These are phyloP conservation scores for Corbicula japonica DNA, from an alignment of 2,888 invertebrate species.

Conservation along the genomic window DNA sequence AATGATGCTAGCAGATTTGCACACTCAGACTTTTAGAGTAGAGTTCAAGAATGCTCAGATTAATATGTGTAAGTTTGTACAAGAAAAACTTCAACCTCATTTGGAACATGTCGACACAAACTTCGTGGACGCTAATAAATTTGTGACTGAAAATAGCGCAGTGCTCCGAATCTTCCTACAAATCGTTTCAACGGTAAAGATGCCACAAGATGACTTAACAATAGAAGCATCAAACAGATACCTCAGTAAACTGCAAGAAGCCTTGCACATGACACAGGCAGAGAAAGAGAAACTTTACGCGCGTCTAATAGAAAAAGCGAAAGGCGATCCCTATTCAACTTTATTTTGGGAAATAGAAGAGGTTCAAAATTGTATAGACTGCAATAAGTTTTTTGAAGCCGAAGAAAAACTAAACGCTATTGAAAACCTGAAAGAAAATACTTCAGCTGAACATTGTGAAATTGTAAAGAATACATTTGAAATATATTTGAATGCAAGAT, in stretches of 20 bases:
- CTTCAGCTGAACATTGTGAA: no score
- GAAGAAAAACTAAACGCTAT: no score
- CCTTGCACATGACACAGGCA: background rate
- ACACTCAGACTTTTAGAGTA: no score
- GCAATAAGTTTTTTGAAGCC: background rate
- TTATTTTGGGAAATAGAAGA: slow-evolving; percentile 15
- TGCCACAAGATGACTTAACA: background rate
- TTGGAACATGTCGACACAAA: background rate
- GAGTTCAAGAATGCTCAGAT: background rate
- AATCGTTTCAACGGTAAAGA: background rate
- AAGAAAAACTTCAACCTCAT: background rate
- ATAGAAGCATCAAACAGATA: background rate
- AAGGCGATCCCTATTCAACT: background rate
- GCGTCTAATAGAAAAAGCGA: background rate
- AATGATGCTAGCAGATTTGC: no score
- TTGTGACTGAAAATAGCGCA: background rate
- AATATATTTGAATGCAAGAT: slow-evolving; percentile 7
- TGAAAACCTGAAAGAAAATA: no score
- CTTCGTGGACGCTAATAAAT: background rate
- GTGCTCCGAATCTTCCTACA: background rate
- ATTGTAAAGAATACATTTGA: no score
- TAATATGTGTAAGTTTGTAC: slow-evolving; percentile 2
- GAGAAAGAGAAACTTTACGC: slow-evolving; percentile 3
- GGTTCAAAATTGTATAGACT: background rate
- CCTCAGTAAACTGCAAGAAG: background rate